phyloP scores from a whole-genome alignment of 2,113 vertebrate genomes.

The Rhadina sibilatrix region DNA sequence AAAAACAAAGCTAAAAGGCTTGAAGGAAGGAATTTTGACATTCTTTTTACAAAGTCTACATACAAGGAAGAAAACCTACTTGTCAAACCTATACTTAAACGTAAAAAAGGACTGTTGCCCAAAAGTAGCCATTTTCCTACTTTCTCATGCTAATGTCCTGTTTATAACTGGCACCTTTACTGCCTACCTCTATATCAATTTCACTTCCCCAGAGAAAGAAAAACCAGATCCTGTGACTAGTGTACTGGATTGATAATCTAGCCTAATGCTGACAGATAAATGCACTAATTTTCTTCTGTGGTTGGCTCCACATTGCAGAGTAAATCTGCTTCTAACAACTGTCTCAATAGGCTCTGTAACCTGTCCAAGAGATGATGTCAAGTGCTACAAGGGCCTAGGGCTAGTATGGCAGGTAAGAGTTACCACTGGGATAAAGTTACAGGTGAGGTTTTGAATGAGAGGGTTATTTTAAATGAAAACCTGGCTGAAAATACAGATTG shows the following conservation, averaged over 20 bases:
- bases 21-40: slow-evolving; percentile 28
- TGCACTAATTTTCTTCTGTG: slow-evolving; percentile 98
- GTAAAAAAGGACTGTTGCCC: slow-evolving; percentile 55
- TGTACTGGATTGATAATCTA: slow-evolving; percentile 93
- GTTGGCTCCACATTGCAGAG: slow-evolving; percentile 85
- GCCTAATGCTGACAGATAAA: slow-evolving; percentile 98
- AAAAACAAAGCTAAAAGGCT: not conserved
- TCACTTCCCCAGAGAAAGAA: slow-evolving; percentile 89
- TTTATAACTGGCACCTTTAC: slow-evolving; percentile 94
- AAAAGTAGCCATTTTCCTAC: slow-evolving; percentile 68
- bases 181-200: slow-evolving; percentile 86
- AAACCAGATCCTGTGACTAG: slow-evolving; percentile 86
- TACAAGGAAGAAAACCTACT: slow-evolving; percentile 14
- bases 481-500: slow-evolving; percentile 71
- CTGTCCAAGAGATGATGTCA: slow-evolving; percentile 85
- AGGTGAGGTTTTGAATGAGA: slow-evolving; percentile 77
- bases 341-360: slow-evolving; percentile 82
- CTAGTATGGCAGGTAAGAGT: slow-evolving; percentile 79
- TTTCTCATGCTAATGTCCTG: slow-evolving; percentile 88
- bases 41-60: not conserved
- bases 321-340: slow-evolving; percentile 84
- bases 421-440: slow-evolving; percentile 79
- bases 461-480: slow-evolving; percentile 77
- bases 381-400: slow-evolving; percentile 78
- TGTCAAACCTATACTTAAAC: slow-evolving; percentile 59